Base-by-base conservation (phyloP, 2,113 vertebrate species). In the Podarcis muralis region DNA sequence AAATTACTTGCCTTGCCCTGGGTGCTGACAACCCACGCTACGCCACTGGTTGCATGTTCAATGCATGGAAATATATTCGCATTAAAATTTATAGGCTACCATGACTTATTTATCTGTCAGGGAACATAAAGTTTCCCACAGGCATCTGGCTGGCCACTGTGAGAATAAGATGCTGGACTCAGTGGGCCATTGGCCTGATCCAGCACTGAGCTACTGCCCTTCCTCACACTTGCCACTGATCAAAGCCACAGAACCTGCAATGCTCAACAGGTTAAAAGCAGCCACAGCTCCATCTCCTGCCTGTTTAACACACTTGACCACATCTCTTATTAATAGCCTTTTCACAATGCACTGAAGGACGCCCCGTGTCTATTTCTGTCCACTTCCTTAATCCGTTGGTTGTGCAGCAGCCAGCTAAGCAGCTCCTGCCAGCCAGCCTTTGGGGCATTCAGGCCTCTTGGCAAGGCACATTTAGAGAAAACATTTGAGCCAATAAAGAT, bases 331-430 rank as follows among this genome's bases (percentile, higher is more conserved):
- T 0, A 85, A 0, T 82, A 74, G 85, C 15, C 37, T 84, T 71
- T 43, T 27, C 83, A 72, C 30, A 16, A 32, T 0, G 79, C 0
- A 0, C 66, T 4, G 6, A 80, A 69, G 43, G 65, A 87, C 0
- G 37, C 37, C 75, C 48, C n/a, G 22, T 30, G 86, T 79, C 89
- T 92, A 6, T 82, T 92, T 59, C 81, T 82, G 88, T 35, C 59
- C 2, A 71, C 84, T 90, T 88, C 84, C 75, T 90, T n/a, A n/a
- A 77, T 76, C 92, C 0, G 0, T 69, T 66, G 86, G 0, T 82
- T 72, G 2, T 0, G 57, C 85, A 1, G 0, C 35, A 15, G 74
- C 72, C 62, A 1, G 86, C 35, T 23, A n/a, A 37, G 18, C 62
- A 30, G 59, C 86, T 91, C 83, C 83, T 79, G 48, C 87, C 92